Conservation (phyloP, 92 coral and sea anemone species). For the Nematostella vectensis region DNA sequence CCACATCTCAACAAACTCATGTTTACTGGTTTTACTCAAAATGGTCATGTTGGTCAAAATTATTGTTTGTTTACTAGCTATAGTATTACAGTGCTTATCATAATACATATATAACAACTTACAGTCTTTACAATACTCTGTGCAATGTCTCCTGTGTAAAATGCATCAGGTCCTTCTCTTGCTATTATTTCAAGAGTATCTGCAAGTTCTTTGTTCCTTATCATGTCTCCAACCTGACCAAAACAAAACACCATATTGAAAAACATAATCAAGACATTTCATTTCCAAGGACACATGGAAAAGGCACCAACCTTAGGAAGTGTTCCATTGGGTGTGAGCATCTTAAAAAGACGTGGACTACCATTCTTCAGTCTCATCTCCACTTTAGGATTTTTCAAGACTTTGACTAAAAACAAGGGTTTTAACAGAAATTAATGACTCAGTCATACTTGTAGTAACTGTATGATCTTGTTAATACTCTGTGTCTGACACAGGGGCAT, state of each 20-base stretch:
- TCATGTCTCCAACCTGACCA: conserved; percentile 58
- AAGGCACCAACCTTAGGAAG: conserved; percentile 45
- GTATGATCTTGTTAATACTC: no score
- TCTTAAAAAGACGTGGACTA: conserved; percentile 17
- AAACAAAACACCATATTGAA: neutral
- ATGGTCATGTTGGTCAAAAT: no score
- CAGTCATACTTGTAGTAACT: no score
- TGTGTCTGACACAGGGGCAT: no score
- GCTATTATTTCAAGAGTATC: conserved; percentile 67
- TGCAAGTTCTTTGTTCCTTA: conserved; percentile 57
- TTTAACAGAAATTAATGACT: neutral
- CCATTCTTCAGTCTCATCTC: conserved; percentile 3
- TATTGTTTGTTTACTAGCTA: no score
- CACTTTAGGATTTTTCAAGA: neutral
- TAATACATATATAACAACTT: no score
- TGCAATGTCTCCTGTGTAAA: conserved; percentile 72
- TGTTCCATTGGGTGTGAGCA: conserved; percentile 48
- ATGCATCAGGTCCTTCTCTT: conserved; percentile 61
- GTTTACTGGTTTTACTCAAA: no score
- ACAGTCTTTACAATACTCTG: conserved; percentile 72
- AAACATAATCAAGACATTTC: neutral
- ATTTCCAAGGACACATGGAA: neutral
- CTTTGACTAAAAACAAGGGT: conserved; percentile 5
- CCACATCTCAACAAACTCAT: no score
- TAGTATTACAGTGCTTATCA: no score